Base-by-base conservation (phyloP, 2,888 invertebrate species). In the Cosmorhoe ocellata region DNA sequence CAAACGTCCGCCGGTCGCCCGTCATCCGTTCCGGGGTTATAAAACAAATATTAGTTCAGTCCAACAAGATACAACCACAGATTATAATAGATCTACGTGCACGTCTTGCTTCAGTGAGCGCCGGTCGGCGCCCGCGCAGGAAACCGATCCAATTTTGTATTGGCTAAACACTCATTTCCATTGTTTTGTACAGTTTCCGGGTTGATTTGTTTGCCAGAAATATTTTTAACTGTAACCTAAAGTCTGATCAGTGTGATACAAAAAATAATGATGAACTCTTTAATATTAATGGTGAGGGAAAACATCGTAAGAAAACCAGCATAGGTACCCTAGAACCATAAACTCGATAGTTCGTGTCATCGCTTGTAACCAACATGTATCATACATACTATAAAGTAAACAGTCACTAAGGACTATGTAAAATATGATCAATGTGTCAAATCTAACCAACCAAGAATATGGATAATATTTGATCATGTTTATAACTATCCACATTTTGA, bases 11-110 rank as follows among this genome's bases (percentile, higher is more conserved):
- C n/a, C 14, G 1, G 26, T 22, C 27, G n/a, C 4, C 24, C 4
- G 24, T 24, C 24, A 12, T 59, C 58, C 58, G 59, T 61, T 63
- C 56, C 57, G 63, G 66, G 61, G 55, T 61, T 67, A 63, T 68
- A 71, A 66, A 73, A 71, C 76, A 74, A 83, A 84, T 79, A 81
- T 85, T 85, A 72, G 77, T 75, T 75, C 67, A 70, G 59, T 52
- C 45, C 76, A 77, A 79, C 74, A 58, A 80, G 80, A 79, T 74
- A 62, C 71, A 72, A 64, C 67, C 47, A 31, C 53, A 49, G 47
- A 43, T 12, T 46, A 52, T 24, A 10, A 28, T n/a, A 38, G 31
- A 36, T 22, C 62, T 67, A 77, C 77, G 76, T 74, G 79, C n/a
- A n/a, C 63, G 78, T 71, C 67, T 47, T 73, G 81, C 69, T 52